Conservation (phyloP, 23 tunicate genomes). For the Styela clava region DNA sequence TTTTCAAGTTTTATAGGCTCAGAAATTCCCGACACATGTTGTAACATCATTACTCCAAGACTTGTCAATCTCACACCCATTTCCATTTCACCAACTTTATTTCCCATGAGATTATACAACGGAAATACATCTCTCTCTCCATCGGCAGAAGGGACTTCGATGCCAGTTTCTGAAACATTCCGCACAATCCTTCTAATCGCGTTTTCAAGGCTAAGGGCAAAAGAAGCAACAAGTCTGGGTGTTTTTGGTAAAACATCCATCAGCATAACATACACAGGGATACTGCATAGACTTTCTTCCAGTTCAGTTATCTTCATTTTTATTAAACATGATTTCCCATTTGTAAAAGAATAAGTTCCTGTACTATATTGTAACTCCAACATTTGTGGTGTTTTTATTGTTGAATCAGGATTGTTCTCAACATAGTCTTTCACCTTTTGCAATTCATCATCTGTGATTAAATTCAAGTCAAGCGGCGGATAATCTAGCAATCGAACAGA, state of each 20-base stretch:
- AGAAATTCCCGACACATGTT: slow-evolving; percentile 20
- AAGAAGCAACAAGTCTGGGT: slow-evolving; percentile 30
- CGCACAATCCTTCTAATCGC: slow-evolving; percentile 9
- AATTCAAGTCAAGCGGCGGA: slow-evolving; percentile 8
- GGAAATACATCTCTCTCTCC: slow-evolving; percentile 34
- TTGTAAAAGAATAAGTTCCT: slow-evolving; percentile 17
- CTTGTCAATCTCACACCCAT: slow-evolving; percentile 25
- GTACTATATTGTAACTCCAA: slow-evolving; percentile 21
- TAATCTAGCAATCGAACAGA: slow-evolving; percentile 15
- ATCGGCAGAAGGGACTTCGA: slow-evolving; percentile 23
- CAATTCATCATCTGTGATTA: slow-evolving; percentile 23
- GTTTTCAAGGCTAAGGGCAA: slow-evolving; percentile 19
- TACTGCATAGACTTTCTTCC: neutral
- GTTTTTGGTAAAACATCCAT: slow-evolving; percentile 18
- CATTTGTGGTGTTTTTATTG: neutral
- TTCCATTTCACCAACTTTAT: slow-evolving; percentile 26
- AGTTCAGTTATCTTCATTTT: neutral
- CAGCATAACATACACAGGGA: slow-evolving; percentile 21
- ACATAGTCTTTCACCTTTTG: neutral
- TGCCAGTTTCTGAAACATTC: slow-evolving; percentile 10
- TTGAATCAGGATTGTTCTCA: slow-evolving; percentile 8
- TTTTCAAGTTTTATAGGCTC: neutral
- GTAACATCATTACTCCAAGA: slow-evolving; percentile 15
- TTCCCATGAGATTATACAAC: slow-evolving; percentile 25
- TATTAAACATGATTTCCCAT: slow-evolving; percentile 27